These are phyloP conservation scores for Turritopsis dohrnii DNA, from an alignment of 30 jellyfish, hydroid and myxozoan species.

Conservation along the genomic window DNA sequence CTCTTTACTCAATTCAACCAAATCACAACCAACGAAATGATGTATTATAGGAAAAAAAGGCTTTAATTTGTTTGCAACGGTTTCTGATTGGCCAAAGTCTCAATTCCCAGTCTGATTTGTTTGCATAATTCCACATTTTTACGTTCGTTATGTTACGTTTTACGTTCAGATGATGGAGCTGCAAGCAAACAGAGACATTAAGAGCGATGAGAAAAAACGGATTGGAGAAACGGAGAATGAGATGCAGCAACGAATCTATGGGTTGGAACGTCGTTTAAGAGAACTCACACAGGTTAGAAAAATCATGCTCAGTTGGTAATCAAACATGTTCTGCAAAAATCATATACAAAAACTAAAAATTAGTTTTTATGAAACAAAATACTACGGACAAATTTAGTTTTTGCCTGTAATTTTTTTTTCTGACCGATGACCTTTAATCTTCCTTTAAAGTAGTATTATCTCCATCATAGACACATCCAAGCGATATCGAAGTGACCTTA, in stretches of 20 bases:
- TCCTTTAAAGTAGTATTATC: background rate
- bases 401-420: background rate
- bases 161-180: background rate
- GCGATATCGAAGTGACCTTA: background rate
- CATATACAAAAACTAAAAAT: background rate
- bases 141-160: no score
- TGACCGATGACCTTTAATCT: background rate
- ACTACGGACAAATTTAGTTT: no score
- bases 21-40: no score
- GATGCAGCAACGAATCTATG: background rate
- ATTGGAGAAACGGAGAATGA: background rate
- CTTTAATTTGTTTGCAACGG: no score
- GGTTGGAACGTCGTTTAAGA: background rate
- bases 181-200: background rate
- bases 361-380: no score
- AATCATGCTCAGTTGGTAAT: background rate
- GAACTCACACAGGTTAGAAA: background rate
- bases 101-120: no score
- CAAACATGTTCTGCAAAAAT: no score
- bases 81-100: no score
- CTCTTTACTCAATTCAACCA: no score
- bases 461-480: background rate
- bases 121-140: background rate
- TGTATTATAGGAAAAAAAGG: no score
- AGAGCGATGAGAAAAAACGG: background rate